A percentile compares a stretch with the other conserved stretches of the same genome.
phyloP scores from a whole-genome alignment of 2,113 vertebrate genomes.

The Paracanthobrama guichenoti region DNA sequence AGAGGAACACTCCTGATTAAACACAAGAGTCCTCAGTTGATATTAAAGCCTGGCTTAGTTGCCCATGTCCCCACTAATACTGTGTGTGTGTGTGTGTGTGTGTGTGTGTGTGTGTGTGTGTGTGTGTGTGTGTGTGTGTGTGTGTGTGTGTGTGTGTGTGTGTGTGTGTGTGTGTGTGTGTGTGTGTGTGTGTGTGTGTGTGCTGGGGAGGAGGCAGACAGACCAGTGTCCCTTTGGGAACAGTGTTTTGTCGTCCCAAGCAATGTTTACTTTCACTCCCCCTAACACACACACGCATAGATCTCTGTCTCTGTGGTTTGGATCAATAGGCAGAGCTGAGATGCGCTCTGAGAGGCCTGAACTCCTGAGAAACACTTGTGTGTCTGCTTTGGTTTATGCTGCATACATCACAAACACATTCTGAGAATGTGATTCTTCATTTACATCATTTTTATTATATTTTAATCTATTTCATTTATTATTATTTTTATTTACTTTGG shows the following conservation, averaged over 20 bases:
- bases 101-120: constrained; percentile 51
- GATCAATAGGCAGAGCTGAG: constrained; percentile 52
- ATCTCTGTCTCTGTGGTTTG: constrained; percentile 45
- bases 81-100: constrained; percentile 49
- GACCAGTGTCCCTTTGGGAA: constrained; percentile 80
- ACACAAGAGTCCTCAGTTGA: constrained; percentile 89
- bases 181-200: constrained; percentile 65
- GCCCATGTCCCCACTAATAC: constrained; percentile 43
- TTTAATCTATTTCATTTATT: no score
- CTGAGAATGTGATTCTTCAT: not conserved
- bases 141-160: constrained; percentile 58
- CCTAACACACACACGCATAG: constrained; percentile 41
- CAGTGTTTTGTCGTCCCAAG: constrained; percentile 92
- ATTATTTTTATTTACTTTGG: no score
- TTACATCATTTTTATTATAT: not conserved
- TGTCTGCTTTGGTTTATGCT: constrained; percentile 13
- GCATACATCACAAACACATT: not conserved
- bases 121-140: constrained; percentile 9
- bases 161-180: constrained; percentile 58
- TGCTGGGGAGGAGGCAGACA: constrained; percentile 62
- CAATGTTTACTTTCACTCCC: constrained; percentile 79
- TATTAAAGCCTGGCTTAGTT: constrained; percentile 93
- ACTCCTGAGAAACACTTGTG: constrained; percentile 38
- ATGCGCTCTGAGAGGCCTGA: constrained; percentile 45
- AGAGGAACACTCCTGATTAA: constrained; percentile 97